Conservation (phyloP, 2,797 vertebrate genomes). For the Nothura maculosa region DNA sequence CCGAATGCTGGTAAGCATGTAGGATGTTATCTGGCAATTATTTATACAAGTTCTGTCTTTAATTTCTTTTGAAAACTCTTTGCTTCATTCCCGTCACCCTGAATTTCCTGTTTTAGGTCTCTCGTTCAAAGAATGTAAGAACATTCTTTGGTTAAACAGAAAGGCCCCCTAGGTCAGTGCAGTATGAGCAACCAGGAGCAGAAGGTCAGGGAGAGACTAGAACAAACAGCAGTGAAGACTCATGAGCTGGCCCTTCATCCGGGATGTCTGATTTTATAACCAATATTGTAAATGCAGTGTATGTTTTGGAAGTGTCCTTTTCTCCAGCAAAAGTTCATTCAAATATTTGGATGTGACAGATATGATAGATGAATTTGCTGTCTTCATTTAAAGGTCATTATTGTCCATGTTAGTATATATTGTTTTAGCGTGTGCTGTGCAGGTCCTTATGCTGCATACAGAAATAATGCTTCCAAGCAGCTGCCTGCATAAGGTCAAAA, state of each 20-base stretch:
- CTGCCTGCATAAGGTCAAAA: neutral
- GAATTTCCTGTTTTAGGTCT: neutral
- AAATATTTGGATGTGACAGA: neutral
- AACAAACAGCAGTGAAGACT: neutral
- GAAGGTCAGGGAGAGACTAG: neutral
- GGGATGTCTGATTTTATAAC: neutral
- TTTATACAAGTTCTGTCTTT: neutral
- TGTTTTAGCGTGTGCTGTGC: neutral
- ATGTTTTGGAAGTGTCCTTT: neutral
- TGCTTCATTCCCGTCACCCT: neutral
- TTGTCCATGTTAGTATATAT: neutral
- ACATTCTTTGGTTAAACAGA: neutral
- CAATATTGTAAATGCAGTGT: neutral
- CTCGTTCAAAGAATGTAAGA: neutral
- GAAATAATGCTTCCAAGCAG: neutral
- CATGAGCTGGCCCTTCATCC: neutral
- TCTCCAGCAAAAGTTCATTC: neutral
- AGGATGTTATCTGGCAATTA: neutral
- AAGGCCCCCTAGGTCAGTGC: neutral
- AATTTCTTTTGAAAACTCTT: neutral
- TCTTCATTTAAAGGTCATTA: neutral
- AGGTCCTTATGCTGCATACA: neutral
- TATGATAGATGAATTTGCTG: neutral
- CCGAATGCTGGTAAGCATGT: neutral
- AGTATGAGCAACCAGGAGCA: neutral